These are phyloP conservation scores for human (Homo sapiens) DNA, from an alignment of 2,113 vertebrate species.

Conservation along the genomic window GRCh38 chr18:30488501-30489000, in stretches of 20 bases:
- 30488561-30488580: neutral
- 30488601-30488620: neutral
- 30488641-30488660: neutral
- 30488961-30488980: neutral
- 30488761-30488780: neutral
- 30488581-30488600: neutral
- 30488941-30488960: neutral
- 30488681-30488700: neutral
- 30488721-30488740: neutral
- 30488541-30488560: neutral
- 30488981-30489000: neutral
- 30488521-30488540: neutral
- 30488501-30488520: neutral
- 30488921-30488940: neutral
- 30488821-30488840: neutral
- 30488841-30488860: constrained; percentile 26
- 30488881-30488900: neutral
- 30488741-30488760: neutral
- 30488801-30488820: neutral
- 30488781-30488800: neutral
- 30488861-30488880: neutral
- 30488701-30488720: neutral
- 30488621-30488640: neutral
- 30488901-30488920: neutral
- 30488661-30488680: neutral